Conservation (phyloP, 1,140 invertebrate species). For the Helicoverpa zea region DNA sequence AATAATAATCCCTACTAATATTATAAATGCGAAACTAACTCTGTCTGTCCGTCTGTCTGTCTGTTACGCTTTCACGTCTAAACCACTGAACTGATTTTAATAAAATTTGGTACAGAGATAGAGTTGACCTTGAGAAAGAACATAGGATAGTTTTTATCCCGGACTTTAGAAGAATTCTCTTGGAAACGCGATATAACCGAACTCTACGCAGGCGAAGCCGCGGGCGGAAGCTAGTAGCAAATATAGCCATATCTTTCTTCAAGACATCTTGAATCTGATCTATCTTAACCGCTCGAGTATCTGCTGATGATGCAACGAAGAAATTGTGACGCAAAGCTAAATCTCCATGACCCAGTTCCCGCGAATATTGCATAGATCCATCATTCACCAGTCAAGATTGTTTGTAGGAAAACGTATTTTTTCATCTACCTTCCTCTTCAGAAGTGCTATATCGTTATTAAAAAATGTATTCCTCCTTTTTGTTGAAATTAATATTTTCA, state of each 20-base stretch:
- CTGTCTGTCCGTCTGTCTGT: no score
- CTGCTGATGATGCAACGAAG: neutral
- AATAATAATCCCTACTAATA: no score
- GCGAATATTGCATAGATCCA: slow-evolving; percentile 23
- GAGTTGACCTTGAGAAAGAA: no score
- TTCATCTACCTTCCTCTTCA: neutral
- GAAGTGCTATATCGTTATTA: neutral
- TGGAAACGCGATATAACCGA: no score
- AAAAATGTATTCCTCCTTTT: neutral
- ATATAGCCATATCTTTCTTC: neutral
- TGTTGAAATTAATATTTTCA: neutral
- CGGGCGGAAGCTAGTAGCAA: no score
- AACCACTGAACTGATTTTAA: no score
- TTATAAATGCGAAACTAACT: no score
- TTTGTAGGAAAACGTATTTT: slow-evolving; percentile 20
- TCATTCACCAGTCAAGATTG: slow-evolving; percentile 17
- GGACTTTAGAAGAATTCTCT: no score
- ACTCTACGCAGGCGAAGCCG: no score
- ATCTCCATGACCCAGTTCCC: slow-evolving; percentile 38
- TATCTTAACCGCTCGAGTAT: neutral
- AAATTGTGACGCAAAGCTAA: slow-evolving; percentile 4
- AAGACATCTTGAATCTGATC: neutral
- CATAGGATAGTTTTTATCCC: no score
- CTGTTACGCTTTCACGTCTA: no score
- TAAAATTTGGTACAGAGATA: no score